A percentile compares a stretch with the other conserved stretches of the same genome.
Evolutionary conservation across 1,140 invertebrate species (phyloP).

Genomic region (Meteorus sp.): DNA sequence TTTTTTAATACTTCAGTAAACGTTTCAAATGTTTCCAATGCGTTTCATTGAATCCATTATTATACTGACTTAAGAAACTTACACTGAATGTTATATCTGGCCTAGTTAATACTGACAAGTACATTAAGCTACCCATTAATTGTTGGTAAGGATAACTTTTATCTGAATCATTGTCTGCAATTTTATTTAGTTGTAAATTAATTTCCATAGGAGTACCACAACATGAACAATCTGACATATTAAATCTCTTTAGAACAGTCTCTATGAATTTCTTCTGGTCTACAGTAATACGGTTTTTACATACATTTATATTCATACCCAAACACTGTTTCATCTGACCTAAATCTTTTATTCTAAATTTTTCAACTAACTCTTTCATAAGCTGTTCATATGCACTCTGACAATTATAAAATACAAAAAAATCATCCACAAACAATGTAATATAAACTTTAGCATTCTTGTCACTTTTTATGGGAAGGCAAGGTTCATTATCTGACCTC

Average conservation of each 20-base stretch:
- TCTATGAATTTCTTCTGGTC: neutral
- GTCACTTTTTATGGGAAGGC: conserved; percentile 39
- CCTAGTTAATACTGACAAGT: conserved; percentile 40
- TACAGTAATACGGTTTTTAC: neutral
- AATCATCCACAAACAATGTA: conserved; percentile 46
- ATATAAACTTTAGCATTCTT: conserved; percentile 32
- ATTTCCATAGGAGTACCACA: neutral
- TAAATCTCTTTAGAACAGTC: neutral
- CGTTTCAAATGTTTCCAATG: conserved; percentile 42
- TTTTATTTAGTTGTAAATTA: neutral
- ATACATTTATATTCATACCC: neutral
- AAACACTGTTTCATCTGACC: neutral
- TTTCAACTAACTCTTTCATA: neutral
- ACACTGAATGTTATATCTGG: conserved; percentile 49
- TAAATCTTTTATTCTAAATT: conserved; percentile 3
- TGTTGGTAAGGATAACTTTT: conserved; percentile 31
- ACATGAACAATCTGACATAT: neutral
- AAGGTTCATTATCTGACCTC: conserved; percentile 37
- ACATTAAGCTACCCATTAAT: conserved; percentile 45
- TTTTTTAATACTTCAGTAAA: conserved; percentile 31
- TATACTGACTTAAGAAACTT: conserved; percentile 36
- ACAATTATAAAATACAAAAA: conserved; percentile 39
- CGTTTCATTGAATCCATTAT: conserved; percentile 28
- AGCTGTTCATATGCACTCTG: neutral
- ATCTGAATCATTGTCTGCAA: neutral